These are phyloP conservation scores for Leuciscus idus DNA, from an alignment of 2,113 vertebrate species.

Conservation along the genomic window DNA sequence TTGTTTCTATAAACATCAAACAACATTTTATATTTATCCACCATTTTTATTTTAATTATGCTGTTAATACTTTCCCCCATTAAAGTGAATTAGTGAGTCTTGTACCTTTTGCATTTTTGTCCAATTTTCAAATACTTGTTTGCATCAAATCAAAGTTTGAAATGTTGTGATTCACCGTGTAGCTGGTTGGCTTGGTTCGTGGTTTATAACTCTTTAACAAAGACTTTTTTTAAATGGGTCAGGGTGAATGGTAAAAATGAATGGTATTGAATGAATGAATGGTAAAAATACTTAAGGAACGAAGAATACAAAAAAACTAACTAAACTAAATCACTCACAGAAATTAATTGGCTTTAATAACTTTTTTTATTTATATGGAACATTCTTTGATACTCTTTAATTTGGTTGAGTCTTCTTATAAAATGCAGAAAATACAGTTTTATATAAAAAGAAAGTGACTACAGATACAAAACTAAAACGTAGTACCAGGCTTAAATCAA, in stretches of 20 bases:
- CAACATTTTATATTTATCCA: neutral
- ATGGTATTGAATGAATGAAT: neutral
- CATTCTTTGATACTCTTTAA: slow-evolving; percentile 55
- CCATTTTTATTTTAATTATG: neutral
- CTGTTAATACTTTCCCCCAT: neutral
- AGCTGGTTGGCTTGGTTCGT: no score
- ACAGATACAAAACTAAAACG: slow-evolving; percentile 52
- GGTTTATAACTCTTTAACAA: neutral
- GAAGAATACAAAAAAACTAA: neutral
- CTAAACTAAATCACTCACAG: neutral
- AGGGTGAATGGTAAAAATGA: neutral
- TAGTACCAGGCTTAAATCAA: slow-evolving; percentile 56
- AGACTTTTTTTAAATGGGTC: neutral
- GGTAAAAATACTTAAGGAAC: neutral
- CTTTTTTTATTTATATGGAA: slow-evolving; percentile 51
- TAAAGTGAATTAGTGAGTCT: neutral
- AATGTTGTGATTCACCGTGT: no score
- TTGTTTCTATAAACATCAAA: neutral
- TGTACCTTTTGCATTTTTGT: neutral
- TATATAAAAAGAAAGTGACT: slow-evolving; percentile 54
- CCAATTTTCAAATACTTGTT: neutral
- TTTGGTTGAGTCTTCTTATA: slow-evolving; percentile 59
- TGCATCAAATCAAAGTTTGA: neutral
- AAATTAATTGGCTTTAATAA: slow-evolving; percentile 1
- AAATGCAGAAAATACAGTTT: slow-evolving; percentile 65